Conservation (phyloP, 92 coral and sea anemone genomes). For the Desmophyllum pertusum region DNA sequence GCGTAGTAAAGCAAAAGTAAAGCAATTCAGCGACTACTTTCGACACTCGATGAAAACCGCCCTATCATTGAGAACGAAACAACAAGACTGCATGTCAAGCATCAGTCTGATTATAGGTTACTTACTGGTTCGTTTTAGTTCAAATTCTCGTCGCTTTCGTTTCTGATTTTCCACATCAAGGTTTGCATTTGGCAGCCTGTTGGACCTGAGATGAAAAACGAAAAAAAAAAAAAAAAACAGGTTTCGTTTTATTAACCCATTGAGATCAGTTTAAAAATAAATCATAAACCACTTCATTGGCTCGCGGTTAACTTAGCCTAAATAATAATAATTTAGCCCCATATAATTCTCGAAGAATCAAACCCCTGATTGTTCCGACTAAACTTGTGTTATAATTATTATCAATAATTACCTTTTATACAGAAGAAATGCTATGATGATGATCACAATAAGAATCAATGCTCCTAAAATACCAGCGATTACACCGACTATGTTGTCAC, state of each 20-base stretch:
- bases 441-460: conserved; percentile 61
- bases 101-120: neutral
- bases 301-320: too few relatives aligned
- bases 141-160: conserved; percentile 65
- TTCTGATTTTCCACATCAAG: conserved; percentile 76
- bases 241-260: neutral
- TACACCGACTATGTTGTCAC: conserved; percentile 55
- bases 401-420: conserved; percentile 79
- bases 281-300: too few relatives aligned
- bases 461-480: conserved; percentile 83
- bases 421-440: conserved; percentile 61
- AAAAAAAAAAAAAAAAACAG: neutral
- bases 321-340: too few relatives aligned
- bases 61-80: too few relatives aligned
- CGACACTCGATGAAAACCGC: too few relatives aligned
- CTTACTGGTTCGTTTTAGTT: conserved; percentile 70
- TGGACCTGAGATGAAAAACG: conserved; percentile 46
- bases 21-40: too few relatives aligned
- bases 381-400: too few relatives aligned
- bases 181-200: conserved; percentile 74
- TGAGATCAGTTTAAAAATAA: neutral
- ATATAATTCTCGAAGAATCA: too few relatives aligned
- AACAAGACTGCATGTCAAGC: too few relatives aligned
- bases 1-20: too few relatives aligned
- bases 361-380: too few relatives aligned